These are phyloP conservation scores for Ditylenchus weischeri DNA, from an alignment of 2,888 invertebrate genomes.

Conservation along the genomic window DNA sequence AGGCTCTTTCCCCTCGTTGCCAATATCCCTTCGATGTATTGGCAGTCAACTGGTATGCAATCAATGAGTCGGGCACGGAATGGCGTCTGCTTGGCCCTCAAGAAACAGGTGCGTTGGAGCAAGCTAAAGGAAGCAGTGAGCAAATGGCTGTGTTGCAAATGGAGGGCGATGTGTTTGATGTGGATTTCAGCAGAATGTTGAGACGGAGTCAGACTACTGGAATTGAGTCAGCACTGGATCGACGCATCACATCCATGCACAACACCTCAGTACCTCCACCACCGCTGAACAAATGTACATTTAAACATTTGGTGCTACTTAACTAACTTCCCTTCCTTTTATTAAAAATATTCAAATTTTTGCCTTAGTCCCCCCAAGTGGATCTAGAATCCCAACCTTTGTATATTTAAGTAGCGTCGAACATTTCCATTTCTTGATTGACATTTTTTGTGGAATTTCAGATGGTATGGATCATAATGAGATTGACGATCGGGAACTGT, in stretches of 20 bases:
- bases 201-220: constrained; percentile 62
- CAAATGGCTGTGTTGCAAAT: constrained; percentile 24
- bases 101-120: constrained; percentile 30
- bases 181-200: constrained; percentile 86
- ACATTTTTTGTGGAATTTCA: neutral
- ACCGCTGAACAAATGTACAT: no score
- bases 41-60: constrained; percentile 25
- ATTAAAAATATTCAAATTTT: no score
- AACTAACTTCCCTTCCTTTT: no score
- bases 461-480: constrained; percentile 18
- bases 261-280: constrained; percentile 9
- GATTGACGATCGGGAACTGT: constrained; percentile 70
- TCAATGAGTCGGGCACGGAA: constrained; percentile 11
- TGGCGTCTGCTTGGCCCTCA: constrained; percentile 30
- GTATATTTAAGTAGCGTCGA: no score
- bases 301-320: no score
- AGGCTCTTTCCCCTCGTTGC: constrained; percentile 7
- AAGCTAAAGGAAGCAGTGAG: constrained; percentile 24
- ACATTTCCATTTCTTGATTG: no score
- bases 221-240: constrained; percentile 84
- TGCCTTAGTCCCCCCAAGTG: no score
- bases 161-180: constrained; percentile 82
- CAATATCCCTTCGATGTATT: constrained; percentile 17
- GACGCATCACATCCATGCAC: constrained; percentile 58
- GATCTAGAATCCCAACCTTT: no score